Evolutionary conservation across 2,113 vertebrate species (phyloP).

Genomic region (Charina bottae): DNA sequence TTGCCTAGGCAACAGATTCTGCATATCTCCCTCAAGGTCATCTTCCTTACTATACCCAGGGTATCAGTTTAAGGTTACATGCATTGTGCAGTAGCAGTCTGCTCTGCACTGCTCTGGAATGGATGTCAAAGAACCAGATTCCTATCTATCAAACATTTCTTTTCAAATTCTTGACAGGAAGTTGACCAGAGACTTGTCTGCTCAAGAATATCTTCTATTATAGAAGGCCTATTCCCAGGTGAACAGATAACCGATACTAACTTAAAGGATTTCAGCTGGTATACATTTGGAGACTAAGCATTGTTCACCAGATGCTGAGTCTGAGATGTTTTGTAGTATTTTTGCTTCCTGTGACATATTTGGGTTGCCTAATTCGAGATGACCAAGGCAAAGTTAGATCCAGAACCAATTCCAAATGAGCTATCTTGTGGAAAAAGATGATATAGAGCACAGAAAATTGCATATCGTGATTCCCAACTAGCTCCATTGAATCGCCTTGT

Average conservation of each 20-base stretch:
- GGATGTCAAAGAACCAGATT: neutral
- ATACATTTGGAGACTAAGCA: neutral
- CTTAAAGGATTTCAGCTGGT: neutral
- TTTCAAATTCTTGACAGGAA: neutral
- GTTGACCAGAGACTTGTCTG: neutral
- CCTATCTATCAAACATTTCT: neutral
- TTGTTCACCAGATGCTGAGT: neutral
- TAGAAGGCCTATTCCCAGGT: neutral
- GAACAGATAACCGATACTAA: neutral
- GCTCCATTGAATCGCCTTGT: neutral
- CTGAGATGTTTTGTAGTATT: neutral
- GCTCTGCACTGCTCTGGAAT: neutral
- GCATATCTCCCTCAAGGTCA: neutral
- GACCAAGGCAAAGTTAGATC: neutral
- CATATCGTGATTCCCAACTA: neutral
- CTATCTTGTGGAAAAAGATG: neutral
- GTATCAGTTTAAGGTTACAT: neutral
- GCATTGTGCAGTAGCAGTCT: neutral
- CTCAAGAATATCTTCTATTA: neutral
- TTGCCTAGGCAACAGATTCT: neutral
- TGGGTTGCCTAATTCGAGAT: neutral
- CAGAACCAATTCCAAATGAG: neutral
- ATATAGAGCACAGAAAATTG: neutral
- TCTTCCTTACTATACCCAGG: neutral
- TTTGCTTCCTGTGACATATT: neutral